A percentile compares a stretch with the other conserved stretches of the same genome.
phyloP scores from a whole-genome alignment of 2,888 invertebrate species.

The Ophraella communa region DNA sequence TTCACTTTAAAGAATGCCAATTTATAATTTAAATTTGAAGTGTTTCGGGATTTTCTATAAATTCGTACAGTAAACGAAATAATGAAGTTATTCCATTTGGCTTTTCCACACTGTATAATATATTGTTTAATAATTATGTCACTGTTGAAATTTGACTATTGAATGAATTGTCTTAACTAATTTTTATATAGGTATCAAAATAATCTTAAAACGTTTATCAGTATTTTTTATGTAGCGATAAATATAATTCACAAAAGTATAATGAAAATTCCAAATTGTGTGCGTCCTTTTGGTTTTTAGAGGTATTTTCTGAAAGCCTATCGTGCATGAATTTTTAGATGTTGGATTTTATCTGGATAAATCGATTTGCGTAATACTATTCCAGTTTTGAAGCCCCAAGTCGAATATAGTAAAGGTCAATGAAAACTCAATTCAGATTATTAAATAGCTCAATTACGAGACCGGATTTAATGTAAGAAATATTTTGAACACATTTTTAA shows the following conservation, averaged over 20 bases:
- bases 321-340: not conserved
- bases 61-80: no score
- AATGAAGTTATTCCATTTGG: no score
- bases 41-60: no score
- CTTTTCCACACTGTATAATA: no score
- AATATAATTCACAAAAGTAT: not conserved
- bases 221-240: not conserved
- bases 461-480: no score
- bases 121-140: no score
- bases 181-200: not conserved
- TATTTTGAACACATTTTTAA: no score
- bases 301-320: not conserved
- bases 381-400: not conserved
- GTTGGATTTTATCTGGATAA: not conserved
- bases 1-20: no score
- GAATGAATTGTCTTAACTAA: no score
- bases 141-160: no score
- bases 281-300: not conserved
- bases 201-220: not conserved
- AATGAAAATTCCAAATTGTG: not conserved
- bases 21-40: no score
- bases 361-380: not conserved
- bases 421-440: not conserved
- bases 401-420: conserved; percentile 4
- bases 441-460: not conserved